Base-by-base conservation (phyloP, 2,113 vertebrate species). In the Triplophysa rosa region DNA sequence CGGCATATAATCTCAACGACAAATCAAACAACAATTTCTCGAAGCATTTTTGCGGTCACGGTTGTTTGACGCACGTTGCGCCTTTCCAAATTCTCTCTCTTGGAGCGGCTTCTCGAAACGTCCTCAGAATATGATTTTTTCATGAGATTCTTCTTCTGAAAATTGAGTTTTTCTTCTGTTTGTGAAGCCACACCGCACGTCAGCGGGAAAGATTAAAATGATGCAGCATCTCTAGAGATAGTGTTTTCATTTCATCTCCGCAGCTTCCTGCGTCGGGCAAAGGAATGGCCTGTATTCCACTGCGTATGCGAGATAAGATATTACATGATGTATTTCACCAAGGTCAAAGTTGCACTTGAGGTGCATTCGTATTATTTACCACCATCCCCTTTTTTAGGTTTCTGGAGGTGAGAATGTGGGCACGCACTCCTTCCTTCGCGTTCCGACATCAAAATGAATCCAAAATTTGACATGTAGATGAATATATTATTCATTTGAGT, bases 301-400 rank as follows among this genome's bases (percentile, higher is more conserved):
- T 29, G 45, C 37, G 67, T 59, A 64, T 65, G 65, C 33, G 63
- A 62, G 85, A 83, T 83, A 72, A 75, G 62, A 74, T 83, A 64
- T 58, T 63, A 76, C 75, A 61, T 66, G 65, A 63, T 79, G 66
- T 29, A 69, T 79, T 84, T 79, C 49, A 52, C 67, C 78, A 81
- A 79, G 67, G 85, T 79, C 81, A 83, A 37, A 77, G 61, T 58
- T 52, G 40, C 17, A 68, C 67, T 68, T 65, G 29, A 37, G 13
- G 29, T 54, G 26, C 78, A 66, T 63, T 49, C 3, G 2, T 9
- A 10, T 7, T 40, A 52, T 13, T 69, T 49, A n/a, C 14, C 29
- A 13, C 49, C 7, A 33, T n/a, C 21, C 37, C 13, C 2, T 19
- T 21, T 7, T 5, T 13, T n/a, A 19, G 24, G 3, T 68, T 79